A percentile compares a stretch with the other conserved stretches of the same genome.
Conservation (phyloP, 2,888 invertebrate genomes). For the Drosophila setosimentum region DNA sequence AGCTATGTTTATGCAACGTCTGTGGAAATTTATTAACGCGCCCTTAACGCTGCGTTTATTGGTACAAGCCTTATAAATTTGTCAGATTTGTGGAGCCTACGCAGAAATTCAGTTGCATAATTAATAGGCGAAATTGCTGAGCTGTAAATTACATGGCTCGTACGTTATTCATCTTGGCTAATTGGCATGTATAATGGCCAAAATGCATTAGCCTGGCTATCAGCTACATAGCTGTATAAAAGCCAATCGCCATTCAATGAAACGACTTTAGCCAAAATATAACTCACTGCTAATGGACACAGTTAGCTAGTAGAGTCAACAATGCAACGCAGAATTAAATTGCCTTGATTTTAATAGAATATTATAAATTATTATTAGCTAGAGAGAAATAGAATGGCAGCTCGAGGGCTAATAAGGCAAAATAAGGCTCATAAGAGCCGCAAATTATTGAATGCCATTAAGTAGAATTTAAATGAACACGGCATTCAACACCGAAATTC, state of each 20-base stretch:
- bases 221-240: slow-evolving; percentile 7
- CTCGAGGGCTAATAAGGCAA: slow-evolving; percentile 14
- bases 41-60: slow-evolving; percentile 39
- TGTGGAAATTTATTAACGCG: slow-evolving; percentile 66
- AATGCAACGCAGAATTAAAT: slow-evolving; percentile 58
- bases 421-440: slow-evolving; percentile 32
- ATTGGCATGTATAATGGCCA: slow-evolving; percentile 57
- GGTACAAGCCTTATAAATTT: slow-evolving; percentile 41
- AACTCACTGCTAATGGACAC: slow-evolving; percentile 37
- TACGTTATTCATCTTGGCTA: slow-evolving; percentile 52
- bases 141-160: slow-evolving; percentile 52
- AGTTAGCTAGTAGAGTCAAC: slow-evolving; percentile 26
- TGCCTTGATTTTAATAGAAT: slow-evolving; percentile 23
- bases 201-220: slow-evolving; percentile 51
- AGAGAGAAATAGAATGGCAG: neutral
- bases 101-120: slow-evolving; percentile 44
- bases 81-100: slow-evolving; percentile 19
- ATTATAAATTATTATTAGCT: slow-evolving; percentile 1
- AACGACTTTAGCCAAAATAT: slow-evolving; percentile 25
- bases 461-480: neutral
- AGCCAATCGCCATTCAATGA: slow-evolving; percentile 44
- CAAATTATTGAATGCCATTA: slow-evolving; percentile 39
- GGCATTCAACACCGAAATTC: neutral
- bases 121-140: slow-evolving; percentile 58
- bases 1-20: slow-evolving; percentile 27